These are phyloP conservation scores for Elgonia sp. DNA, from an alignment of 2,888 invertebrate species.

Conservation along the genomic window DNA sequence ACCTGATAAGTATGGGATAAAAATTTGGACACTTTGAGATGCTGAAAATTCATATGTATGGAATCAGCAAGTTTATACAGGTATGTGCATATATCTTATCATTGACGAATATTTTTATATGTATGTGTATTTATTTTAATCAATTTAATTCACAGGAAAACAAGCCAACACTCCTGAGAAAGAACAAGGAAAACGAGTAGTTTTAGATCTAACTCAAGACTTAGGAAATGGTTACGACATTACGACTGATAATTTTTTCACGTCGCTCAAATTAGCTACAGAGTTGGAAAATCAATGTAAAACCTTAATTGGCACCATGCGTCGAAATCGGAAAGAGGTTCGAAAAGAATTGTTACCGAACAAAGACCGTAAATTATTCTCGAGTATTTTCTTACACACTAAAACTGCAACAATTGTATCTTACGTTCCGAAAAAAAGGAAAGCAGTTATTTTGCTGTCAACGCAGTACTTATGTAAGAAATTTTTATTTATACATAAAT, in stretches of 20 bases:
- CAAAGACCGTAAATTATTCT: constrained; percentile 27
- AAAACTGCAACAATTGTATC: constrained; percentile 34
- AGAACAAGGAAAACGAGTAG: constrained; percentile 54
- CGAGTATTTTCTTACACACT: constrained; percentile 48
- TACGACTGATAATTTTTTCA: constrained; percentile 39
- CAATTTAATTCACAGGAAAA: not conserved
- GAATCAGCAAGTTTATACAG: constrained; percentile 69
- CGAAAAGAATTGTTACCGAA: constrained; percentile 44
- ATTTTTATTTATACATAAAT: too few relatives aligned
- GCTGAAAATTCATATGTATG: constrained; percentile 53
- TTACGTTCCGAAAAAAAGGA: constrained; percentile 45
- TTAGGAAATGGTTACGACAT: constrained; percentile 36
- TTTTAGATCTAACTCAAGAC: constrained; percentile 23
- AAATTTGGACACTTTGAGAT: constrained; percentile 64
- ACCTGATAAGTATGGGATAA: constrained; percentile 69
- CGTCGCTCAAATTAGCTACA: constrained; percentile 29
- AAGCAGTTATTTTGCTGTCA: constrained; percentile 22
- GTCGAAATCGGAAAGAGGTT: constrained; percentile 31
- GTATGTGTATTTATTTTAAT: too few relatives aligned
- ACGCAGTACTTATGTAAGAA: constrained; percentile 50
- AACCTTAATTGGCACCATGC: constrained; percentile 47
- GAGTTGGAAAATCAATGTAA: constrained; percentile 15
- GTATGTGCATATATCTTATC: not conserved
- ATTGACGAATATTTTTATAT: too few relatives aligned
- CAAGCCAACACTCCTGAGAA: constrained; percentile 22